Evolutionary conservation across 2,888 invertebrate genomes (phyloP), one percentile per base, ranked within the genome.

Genomic region (Drosophila prolongata): DNA sequence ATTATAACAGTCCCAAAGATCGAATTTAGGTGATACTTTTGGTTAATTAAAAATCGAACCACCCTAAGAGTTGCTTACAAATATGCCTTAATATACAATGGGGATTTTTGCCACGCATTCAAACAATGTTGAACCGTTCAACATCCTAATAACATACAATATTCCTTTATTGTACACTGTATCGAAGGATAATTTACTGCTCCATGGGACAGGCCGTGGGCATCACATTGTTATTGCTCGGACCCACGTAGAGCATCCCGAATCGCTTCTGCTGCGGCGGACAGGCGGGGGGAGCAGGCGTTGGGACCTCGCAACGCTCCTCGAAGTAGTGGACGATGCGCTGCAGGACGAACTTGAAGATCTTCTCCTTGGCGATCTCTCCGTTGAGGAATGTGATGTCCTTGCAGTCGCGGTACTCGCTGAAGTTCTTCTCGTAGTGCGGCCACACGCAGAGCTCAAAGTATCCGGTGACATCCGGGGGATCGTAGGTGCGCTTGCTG

Each of bases 381-480:
- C 91, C 92, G 77, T 93, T 92, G 5, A 93, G 79, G 50, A 91
- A 85, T 8, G 89, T 89, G 3, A 93, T 87, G 56, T 92, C 92
- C 60, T 91, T 90, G 38, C 90, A 87, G 4, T 91, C 90, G 5
- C 91, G 87, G 58, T 91, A 91, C 82, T 94, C 93, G 24, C 91
- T 79, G 42, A 93, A 91, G 81, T 95, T 94, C 80, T 92, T 93
- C 64, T 94, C 86, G 90, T 98, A 96, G 95, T n/a, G 80, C 10
- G 98, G 98, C 98, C 98, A 98, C n/a, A 96, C 97, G 89, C 96
- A 95, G 77, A 92, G 92, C 47, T 98, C 97, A 93, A 98, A 98
- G 93, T 98, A 98, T 0, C 97, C 97, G 0, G 95, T 95, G 2
- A 95, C 89, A 72, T 98, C 98, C 1, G 98, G 96, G 19, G 98